These are phyloP conservation scores for Solea senegalensis DNA, from an alignment of 2,113 vertebrate genomes.

Conservation along the genomic window DNA sequence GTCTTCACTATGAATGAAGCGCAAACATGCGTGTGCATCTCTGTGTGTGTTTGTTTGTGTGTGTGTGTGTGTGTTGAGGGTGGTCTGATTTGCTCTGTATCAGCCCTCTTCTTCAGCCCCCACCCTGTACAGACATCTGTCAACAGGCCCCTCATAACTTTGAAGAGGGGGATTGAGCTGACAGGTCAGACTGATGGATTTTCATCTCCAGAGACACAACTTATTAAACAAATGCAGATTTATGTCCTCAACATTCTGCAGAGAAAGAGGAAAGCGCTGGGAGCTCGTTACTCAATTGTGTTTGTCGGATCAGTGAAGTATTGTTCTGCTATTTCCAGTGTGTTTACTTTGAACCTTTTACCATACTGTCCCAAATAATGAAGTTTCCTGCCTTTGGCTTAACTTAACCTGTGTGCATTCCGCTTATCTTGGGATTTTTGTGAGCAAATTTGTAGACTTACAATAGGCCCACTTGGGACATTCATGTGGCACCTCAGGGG, in stretches of 20 bases:
- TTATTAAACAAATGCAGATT: conserved; percentile 15
- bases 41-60: neutral
- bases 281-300: neutral
- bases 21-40: too few species aligned
- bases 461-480: conserved; percentile 10
- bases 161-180: neutral
- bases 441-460: neutral
- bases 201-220: conserved; percentile 7
- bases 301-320: neutral
- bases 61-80: neutral
- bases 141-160: neutral
- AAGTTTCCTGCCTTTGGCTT: conserved; percentile 7
- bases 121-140: conserved; percentile 20
- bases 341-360: conserved; percentile 13
- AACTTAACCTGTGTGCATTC: neutral
- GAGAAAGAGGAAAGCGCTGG: neutral
- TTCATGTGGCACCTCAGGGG: conserved; percentile 26
- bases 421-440: neutral
- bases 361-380: conserved; percentile 5
- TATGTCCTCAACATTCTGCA: conserved; percentile 4
- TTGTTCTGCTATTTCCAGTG: conserved; percentile 3
- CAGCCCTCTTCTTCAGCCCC: neutral
- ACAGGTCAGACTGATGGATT: conserved; percentile 18
- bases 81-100: neutral
- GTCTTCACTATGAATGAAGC: too few species aligned